Conservation (phyloP, 2,888 invertebrate genomes). For the Drosophila kokeensis region DNA sequence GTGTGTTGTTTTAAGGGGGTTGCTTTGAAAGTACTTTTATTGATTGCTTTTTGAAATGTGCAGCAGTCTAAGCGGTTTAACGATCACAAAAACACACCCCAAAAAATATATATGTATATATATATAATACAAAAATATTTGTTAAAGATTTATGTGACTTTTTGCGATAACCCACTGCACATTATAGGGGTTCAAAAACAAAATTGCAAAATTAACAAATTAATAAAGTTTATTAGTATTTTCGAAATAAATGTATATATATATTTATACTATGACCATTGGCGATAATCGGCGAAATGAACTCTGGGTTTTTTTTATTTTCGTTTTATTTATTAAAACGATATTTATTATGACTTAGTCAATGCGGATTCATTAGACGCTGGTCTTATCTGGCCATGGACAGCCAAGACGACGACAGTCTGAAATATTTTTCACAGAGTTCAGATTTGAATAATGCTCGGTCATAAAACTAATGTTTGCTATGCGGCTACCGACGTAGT, state of each 20-base stretch:
- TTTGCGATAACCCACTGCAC: conserved; percentile 46
- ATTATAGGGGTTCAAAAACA: conserved; percentile 16
- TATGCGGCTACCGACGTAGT: conserved; percentile 49
- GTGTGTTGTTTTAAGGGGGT: conserved; percentile 42
- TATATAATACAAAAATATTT: conserved; percentile 1
- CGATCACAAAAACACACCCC: conserved; percentile 41
- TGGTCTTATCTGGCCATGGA: conserved; percentile 61
- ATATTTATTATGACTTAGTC: conserved; percentile 67
- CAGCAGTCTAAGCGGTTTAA: conserved; percentile 23
- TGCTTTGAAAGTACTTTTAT: conserved; percentile 34
- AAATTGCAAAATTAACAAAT: conserved; percentile 4
- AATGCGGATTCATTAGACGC: conserved; percentile 30
- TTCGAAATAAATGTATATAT: not conserved
- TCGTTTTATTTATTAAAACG: conserved; percentile 51
- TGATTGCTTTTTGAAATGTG: conserved; percentile 37
- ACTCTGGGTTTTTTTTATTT: conserved; percentile 50
- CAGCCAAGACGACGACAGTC: conserved; percentile 36
- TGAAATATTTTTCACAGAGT: conserved; percentile 39
- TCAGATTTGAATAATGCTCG: conserved; percentile 55
- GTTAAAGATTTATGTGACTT: conserved; percentile 27
- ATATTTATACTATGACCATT: conserved; percentile 1
- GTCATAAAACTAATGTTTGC: conserved; percentile 63
- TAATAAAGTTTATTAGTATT: not conserved
- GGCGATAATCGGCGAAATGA: conserved; percentile 45
- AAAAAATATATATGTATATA: not conserved